A percentile compares a stretch with the other conserved stretches of the same genome.
Conservation (phyloP, 2,888 invertebrate genomes). For the Drosophila maculinotata region DNA sequence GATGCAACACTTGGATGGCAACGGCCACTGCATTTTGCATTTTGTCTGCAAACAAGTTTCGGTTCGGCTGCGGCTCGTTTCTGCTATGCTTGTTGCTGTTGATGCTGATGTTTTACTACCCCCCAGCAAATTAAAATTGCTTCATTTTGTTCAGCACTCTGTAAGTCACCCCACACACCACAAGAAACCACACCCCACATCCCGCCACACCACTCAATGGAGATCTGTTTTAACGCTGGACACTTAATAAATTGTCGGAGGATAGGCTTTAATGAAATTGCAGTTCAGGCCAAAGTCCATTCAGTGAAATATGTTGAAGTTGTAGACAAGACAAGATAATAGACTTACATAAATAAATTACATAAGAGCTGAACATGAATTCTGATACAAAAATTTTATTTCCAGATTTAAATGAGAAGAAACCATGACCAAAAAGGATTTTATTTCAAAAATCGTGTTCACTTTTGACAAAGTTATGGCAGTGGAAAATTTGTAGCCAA, state of each 20-base stretch:
- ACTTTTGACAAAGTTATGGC: too few species aligned
- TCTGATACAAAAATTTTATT: too few species aligned
- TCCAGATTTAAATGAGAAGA: too few species aligned
- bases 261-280: conserved; percentile 71
- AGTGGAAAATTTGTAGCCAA: too few species aligned
- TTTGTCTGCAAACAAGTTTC: conserved; percentile 58
- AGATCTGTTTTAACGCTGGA: conserved; percentile 63
- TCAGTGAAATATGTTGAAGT: conserved; percentile 8
- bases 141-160: conserved; percentile 58
- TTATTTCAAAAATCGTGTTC: too few species aligned
- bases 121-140: conserved; percentile 75
- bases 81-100: conserved; percentile 57
- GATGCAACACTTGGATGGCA: conserved; percentile 67
- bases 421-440: too few species aligned
- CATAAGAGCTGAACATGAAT: too few species aligned
- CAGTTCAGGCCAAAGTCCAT: conserved; percentile 23
- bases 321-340: conserved; percentile 33
- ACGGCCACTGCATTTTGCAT: conserved; percentile 76
- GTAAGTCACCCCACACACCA: conserved; percentile 68
- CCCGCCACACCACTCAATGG: conserved; percentile 21
- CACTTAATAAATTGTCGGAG: conserved; percentile 74
- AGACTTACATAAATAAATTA: conserved; percentile 10
- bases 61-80: conserved; percentile 26
- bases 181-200: too few species aligned
- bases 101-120: conserved; percentile 77